Evolutionary conservation across 2,113 vertebrate species (phyloP).

Genomic region (Cricetomys ansorgei): DNA sequence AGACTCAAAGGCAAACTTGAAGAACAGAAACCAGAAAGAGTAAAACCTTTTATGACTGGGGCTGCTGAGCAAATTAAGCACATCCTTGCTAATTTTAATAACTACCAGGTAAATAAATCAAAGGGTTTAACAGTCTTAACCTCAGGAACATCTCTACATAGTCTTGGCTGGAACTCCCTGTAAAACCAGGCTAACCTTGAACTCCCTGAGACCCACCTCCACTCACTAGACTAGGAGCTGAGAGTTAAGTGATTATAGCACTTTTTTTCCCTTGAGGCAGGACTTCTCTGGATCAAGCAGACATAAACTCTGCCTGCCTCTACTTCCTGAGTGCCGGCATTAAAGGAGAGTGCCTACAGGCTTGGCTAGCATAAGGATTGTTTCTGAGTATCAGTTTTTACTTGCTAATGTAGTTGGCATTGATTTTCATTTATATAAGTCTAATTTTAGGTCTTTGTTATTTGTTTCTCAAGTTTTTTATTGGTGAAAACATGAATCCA

Average conservation of each 20-base stretch:
- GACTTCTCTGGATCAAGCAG: not conserved
- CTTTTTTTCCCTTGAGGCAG: not conserved
- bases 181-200: not conserved
- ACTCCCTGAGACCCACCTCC: not conserved
- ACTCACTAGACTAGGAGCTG: not conserved
- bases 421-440: not conserved
- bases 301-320: not conserved
- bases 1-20: constrained; percentile 91
- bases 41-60: constrained; percentile 90
- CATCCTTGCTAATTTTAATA: constrained; percentile 91
- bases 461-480: constrained; percentile 89
- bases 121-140: not conserved
- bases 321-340: not conserved
- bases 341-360: not conserved
- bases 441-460: constrained; percentile 41
- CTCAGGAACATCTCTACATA: not conserved
- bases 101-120: constrained; percentile 87
- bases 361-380: not conserved
- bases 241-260: not conserved
- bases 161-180: not conserved
- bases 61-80: constrained; percentile 89
- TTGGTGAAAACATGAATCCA: constrained; percentile 93
- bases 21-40: constrained; percentile 89
- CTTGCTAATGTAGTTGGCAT: not conserved
- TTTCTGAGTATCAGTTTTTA: not conserved